Conservation (phyloP, 2,888 invertebrate genomes). For the Coleophora deauratella region DNA sequence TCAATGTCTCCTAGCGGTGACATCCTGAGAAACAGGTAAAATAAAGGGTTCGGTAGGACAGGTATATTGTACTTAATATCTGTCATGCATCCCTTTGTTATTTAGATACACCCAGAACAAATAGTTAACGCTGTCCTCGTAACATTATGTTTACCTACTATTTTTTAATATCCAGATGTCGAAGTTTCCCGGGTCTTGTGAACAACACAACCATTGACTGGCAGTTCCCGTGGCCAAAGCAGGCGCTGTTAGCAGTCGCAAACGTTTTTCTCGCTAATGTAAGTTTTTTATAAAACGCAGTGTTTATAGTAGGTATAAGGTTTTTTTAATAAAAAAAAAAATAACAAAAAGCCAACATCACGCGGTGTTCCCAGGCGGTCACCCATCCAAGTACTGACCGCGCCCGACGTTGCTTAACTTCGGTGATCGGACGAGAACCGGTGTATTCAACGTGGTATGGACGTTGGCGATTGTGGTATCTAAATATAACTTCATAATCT, state of each 20-base stretch:
- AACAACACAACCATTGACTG: constrained; percentile 95
- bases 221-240: constrained; percentile 95
- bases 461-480: constrained; percentile 19
- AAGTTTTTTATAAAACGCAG: constrained; percentile 50
- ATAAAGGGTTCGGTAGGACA: too few species aligned
- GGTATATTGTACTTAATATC: too few species aligned
- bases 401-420: constrained; percentile 54
- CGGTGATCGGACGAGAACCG: constrained; percentile 65
- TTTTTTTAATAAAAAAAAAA: not conserved
- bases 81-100: too few species aligned
- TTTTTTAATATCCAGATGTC: constrained; percentile 64
- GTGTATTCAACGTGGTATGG: constrained; percentile 43
- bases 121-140: too few species aligned
- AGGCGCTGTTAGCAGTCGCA: constrained; percentile 91
- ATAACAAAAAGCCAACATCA: constrained; percentile 37
- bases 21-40: constrained; percentile 81
- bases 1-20: constrained; percentile 94
- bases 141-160: too few species aligned
- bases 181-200: constrained; percentile 93
- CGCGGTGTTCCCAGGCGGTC: constrained; percentile 37
- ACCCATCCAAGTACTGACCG: constrained; percentile 50
- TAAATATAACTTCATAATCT: too few species aligned
- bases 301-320: too few species aligned
- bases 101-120: too few species aligned
- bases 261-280: constrained; percentile 87